Percentiles rank a stretch among this genome's conserved stretches.
Evolutionary conservation across 2,113 vertebrate genomes (phyloP).

Genomic region (Callospermophilus lateralis): DNA sequence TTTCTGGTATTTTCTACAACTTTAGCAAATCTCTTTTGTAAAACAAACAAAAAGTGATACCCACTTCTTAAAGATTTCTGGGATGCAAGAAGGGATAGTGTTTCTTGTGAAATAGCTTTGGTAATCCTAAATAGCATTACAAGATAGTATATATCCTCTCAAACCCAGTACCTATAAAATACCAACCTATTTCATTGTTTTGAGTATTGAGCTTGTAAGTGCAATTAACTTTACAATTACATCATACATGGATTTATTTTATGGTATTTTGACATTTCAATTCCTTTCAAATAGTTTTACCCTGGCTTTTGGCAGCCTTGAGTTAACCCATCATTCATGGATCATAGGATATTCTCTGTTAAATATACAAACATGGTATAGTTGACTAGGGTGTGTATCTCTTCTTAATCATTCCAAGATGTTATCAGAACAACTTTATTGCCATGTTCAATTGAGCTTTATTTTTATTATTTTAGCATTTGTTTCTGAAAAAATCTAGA

Average conservation of each 20-base stretch:
- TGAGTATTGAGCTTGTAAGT: constrained; percentile 9
- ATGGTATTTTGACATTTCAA: constrained; percentile 58
- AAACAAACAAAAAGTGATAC: not conserved
- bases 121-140: not conserved
- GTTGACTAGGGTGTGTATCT: not conserved
- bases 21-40: not conserved
- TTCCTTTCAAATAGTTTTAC: not conserved
- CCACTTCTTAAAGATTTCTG: not conserved
- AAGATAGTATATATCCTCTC: not conserved
- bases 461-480: not conserved
- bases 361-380: not conserved
- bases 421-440: not conserved
- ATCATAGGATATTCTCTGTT: not conserved
- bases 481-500: not conserved
- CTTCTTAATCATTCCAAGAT: not conserved
- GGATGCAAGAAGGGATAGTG: not conserved
- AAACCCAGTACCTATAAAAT: not conserved
- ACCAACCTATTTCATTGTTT: constrained; percentile 3
- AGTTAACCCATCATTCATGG: not conserved
- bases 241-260: constrained; percentile 27
- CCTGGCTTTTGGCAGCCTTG: not conserved
- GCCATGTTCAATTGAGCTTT: not conserved
- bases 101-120: not conserved
- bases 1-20: not conserved
- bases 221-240: constrained; percentile 21